Conservation (phyloP, 2,113 vertebrate genomes). For the Gallinago jamesoni region DNA sequence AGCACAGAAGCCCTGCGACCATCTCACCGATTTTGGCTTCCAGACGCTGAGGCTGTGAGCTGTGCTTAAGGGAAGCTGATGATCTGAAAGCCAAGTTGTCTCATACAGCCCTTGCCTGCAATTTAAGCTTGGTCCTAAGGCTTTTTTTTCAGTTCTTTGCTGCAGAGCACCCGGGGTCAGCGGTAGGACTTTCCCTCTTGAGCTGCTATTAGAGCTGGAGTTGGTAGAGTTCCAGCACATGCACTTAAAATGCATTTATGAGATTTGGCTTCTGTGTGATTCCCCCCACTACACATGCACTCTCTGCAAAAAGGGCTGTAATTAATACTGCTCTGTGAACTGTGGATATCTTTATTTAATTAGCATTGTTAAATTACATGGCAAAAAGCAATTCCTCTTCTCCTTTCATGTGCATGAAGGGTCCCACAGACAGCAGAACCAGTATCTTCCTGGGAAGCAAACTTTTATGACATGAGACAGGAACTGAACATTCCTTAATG, state of each 20-base stretch:
- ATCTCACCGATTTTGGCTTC: neutral
- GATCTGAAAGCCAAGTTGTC: neutral
- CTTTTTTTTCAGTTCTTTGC: neutral
- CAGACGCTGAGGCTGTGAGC: neutral
- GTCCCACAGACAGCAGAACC: neutral
- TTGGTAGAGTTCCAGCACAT: constrained; percentile 6
- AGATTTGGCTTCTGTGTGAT: neutral
- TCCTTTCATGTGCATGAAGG: neutral
- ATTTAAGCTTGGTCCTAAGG: neutral
- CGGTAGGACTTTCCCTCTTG: neutral
- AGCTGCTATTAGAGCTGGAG: neutral
- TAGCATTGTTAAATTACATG: neutral
- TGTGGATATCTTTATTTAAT: constrained; percentile 43
- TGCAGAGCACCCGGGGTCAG: neutral
- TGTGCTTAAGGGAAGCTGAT: neutral
- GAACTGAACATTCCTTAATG: neutral
- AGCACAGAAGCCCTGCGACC: neutral
- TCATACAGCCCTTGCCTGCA: neutral
- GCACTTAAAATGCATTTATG: neutral
- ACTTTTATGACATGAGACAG: neutral
- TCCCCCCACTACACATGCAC: neutral
- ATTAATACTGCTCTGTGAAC: neutral
- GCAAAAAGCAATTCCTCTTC: neutral
- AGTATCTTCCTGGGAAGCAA: neutral
- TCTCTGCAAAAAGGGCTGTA: neutral